Percentiles rank a stretch among this genome's conserved stretches.
Conservation (phyloP, 2,797 vertebrate species). For the Delichon dasypus region DNA sequence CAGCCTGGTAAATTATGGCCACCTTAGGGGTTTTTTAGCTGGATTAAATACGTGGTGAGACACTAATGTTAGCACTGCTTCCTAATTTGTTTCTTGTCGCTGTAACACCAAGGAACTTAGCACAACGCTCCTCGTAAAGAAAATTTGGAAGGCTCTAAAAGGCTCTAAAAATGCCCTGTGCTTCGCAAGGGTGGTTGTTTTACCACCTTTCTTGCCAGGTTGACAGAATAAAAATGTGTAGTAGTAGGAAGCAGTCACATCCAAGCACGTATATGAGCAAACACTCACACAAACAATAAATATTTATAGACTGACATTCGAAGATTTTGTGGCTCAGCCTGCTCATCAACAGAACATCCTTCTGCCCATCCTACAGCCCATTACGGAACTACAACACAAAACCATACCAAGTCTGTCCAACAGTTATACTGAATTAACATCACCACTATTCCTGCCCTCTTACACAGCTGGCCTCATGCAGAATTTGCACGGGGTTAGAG, state of each 20-base stretch:
- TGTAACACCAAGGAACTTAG: conserved; percentile 1
- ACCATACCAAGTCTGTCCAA: background rate
- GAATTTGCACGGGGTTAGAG: background rate
- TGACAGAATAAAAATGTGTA: background rate
- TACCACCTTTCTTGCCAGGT: background rate
- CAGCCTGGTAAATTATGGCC: conserved; percentile 16
- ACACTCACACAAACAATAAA: background rate
- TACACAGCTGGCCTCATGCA: background rate
- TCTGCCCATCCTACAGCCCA: background rate
- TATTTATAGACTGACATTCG: background rate
- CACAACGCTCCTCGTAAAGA: background rate
- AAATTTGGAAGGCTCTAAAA: background rate
- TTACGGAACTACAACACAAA: background rate
- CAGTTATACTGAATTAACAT: background rate
- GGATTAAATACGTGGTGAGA: conserved; percentile 74
- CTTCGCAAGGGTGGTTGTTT: background rate
- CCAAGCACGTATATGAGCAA: background rate
- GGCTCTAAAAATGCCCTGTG: background rate
- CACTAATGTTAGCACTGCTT: conserved; percentile 52
- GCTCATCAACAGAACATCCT: background rate
- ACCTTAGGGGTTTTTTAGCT: conserved; percentile 51
- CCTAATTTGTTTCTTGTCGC: conserved; percentile 66
- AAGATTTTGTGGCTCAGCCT: background rate
- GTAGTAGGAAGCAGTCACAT: background rate
- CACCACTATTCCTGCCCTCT: background rate